Evolutionary conservation across 1,140 invertebrate genomes (phyloP).

Genomic region (Leptinotarsa undecemlineata): DNA sequence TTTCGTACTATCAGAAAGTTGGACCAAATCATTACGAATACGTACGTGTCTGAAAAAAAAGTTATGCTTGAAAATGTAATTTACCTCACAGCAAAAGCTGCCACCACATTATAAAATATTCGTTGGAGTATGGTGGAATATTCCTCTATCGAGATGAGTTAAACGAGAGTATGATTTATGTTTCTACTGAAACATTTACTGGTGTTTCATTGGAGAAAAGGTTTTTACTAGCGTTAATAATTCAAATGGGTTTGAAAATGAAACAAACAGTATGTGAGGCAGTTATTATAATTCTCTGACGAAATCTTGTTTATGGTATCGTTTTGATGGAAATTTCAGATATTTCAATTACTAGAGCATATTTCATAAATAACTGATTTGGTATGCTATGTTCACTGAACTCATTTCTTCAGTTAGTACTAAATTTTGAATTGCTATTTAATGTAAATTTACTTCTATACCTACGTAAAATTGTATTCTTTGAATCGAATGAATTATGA

Average conservation of each 20-base stretch:
- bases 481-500: too few relatives aligned
- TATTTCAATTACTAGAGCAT: too few relatives aligned
- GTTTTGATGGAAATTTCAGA: too few relatives aligned
- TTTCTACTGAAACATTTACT: not conserved
- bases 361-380: too few relatives aligned
- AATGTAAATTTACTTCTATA: too few relatives aligned
- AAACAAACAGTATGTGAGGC: too few relatives aligned
- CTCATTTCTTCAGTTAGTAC: too few relatives aligned
- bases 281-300: too few relatives aligned
- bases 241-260: not conserved
- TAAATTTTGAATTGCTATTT: too few relatives aligned
- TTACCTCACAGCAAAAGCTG: not conserved
- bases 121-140: not conserved
- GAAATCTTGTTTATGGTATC: too few relatives aligned
- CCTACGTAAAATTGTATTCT: too few relatives aligned
- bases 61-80: not conserved
- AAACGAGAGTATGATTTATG: not conserved
- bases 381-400: too few relatives aligned
- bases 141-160: not conserved
- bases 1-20: not conserved
- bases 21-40: not conserved
- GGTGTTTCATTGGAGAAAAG: not conserved
- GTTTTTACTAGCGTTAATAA: not conserved
- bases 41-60: not conserved
- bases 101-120: slow-evolving; percentile 1